Evolutionary conservation across 2,113 vertebrate species (phyloP), one percentile per base, ranked within the genome.

Genomic region (Takifugu bimaculatus): DNA sequence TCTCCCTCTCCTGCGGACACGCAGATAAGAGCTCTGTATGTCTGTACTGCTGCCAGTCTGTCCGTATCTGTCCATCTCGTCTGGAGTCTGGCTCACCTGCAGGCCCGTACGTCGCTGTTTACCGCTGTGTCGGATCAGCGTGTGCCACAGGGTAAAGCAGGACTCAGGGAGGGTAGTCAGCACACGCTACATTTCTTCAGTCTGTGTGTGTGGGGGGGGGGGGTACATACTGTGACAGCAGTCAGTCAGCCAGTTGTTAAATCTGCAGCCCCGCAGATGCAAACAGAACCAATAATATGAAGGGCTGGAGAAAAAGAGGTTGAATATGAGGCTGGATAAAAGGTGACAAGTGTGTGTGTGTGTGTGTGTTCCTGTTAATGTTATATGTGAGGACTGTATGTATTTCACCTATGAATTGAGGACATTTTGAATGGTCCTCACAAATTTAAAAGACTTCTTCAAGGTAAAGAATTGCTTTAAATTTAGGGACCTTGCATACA

Each of bases 161-260:
- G 70, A 58, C 55, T 58, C 48, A 49, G 58, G 54, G 49, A 44
- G 5, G n/a, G 2, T 14, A 70, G 73, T 82, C 82, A 77, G 59
- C 63, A 76, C 60, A 80, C 63, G 44, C 57, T 60, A 48, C 50
- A 43, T 20, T 39, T 26, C 53, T 32, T 50, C 54, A 27, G 54
- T 50, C 48, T 43, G 2, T 52, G 13, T 29, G 14, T 35, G 50
- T 59, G 39, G n/a, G 49, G 50, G 57, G 28, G 14, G 26, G 10
- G 50, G 44, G 43, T 32, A 50, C 72, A 65, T 79, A 72, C 79
- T 81, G 78, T 77, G 82, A 75, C 80, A 82, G 75, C 80, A 84
- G 70, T 68, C 82, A 83, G 67, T 82, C 63, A 52, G 57, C 29
- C 29, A 32, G 5, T 82, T 82, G 72, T 83, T 80, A 72, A 60